Evolutionary conservation across 2,888 invertebrate species (phyloP), one percentile per base, ranked within the genome.

Genomic region (Lutraria lutraria): DNA sequence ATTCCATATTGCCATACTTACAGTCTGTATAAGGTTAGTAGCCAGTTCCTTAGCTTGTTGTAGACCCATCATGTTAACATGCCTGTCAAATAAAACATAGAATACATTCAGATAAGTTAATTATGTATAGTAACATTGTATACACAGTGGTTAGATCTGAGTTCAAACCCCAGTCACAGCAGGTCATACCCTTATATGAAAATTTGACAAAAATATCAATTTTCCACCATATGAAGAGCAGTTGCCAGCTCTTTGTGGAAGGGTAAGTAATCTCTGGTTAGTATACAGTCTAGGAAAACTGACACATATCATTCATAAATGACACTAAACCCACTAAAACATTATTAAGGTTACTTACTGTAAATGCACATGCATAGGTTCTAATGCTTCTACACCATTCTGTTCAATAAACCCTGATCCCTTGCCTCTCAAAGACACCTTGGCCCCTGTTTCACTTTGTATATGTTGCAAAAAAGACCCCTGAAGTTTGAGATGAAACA

Each of bases 1-100:
- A 15, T n/a, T 21, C 52, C 52, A 81, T 25, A 43, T 29, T 25
- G 21, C 19, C 13, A 34, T 88, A 95, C 96, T 95, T 96, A 98
- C 98, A 10, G 98, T 98, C 97, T 98, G 98, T 93, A 98, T 98
- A 82, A 98, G 97, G 96, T 98, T 98, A 95, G 98, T 97, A 21
- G 98, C 98, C 86, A 98, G 96, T 92, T 98, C 98, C 94, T 98
- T 97, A 25, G 98, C 98, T 93, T 97, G 98, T 91, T 98, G 97
- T 76, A 98, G 96, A 81, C 98, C 98, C 94, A 98, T 97, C 52
- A 97, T 97, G 94, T 98, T 97, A 19, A 98, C 97, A 97, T 98
- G 98, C 95, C 97, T 97, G 95, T 6, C 68, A 68, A 68, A 68
- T 68, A 68, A 25, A 68, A 68, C 8, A 87, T 16, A 1, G n/a